Base-by-base conservation (phyloP, 2,888 invertebrate species). In the Malacosoma neustria region DNA sequence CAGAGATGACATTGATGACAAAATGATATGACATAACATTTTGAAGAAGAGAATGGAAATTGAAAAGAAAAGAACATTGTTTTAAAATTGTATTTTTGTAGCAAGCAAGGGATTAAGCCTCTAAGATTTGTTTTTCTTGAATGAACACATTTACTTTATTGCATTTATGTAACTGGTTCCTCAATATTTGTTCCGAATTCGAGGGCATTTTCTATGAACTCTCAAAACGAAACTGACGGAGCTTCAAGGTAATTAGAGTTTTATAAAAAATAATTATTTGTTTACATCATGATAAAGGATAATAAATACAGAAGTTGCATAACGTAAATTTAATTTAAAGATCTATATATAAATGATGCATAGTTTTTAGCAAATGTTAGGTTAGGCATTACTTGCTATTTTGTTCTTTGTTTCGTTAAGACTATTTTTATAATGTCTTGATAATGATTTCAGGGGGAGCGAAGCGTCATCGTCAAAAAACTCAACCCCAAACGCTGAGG, bases 221-320 rank as follows among this genome's bases (percentile, higher is more conserved):
- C 86, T 53, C 81, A 82, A 75, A 80, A 84, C 71, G 79, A 84
- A 73, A 72, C 77, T 74, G 86, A 80, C 84, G 86, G 84, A 84
- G 86, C 86, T 87, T 85, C 86, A 82, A 87, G 86, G 86, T 86
- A 81, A 79, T 57, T 61, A n/a, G n/a, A n/a, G n/a, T n/a, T n/a
- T n/a, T n/a, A n/a, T n/a, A n/a, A n/a, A n/a, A n/a, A n/a, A n/a
- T n/a, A n/a, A n/a, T n/a, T n/a, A n/a, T n/a, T n/a, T n/a, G n/a
- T n/a, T n/a, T n/a, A n/a, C n/a, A n/a, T n/a, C n/a, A n/a, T n/a
- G n/a, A n/a, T n/a, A n/a, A n/a, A n/a, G n/a, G n/a, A n/a, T 22
- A 4, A 22, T 5, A 4, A 7, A 9, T 22, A 5, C 5, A 22
- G 22, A 22, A 9, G 7, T 22, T 22, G 22, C 12, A 37, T 33